Evolutionary conservation across 1,140 invertebrate species (phyloP).

Genomic region (Dreissena rostriformis): DNA sequence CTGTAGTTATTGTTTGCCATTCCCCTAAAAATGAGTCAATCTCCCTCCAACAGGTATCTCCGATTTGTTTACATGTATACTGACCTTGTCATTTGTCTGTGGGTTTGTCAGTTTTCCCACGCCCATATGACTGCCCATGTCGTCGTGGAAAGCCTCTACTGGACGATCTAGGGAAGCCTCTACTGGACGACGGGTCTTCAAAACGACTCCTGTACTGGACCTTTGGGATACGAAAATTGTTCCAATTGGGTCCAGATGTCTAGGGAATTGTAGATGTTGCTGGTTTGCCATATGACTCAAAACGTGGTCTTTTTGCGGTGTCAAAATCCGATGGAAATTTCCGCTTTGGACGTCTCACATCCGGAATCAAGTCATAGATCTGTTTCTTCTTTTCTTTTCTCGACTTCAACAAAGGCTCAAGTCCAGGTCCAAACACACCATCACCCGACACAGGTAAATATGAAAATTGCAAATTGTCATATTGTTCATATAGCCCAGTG

Average conservation of each 20-base stretch:
- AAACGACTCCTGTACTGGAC: not conserved
- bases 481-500: conserved; percentile 18
- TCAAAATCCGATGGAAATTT: not conserved
- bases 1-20: conserved; percentile 46
- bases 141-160: not conserved
- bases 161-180: not conserved
- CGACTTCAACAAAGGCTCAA: conserved; percentile 8
- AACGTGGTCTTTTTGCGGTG: not conserved
- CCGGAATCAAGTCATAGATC: conserved; percentile 31
- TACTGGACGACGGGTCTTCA: not conserved
- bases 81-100: not conserved
- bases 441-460: conserved; percentile 17
- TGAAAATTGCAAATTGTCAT: not conserved
- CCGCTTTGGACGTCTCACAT: conserved; percentile 27
- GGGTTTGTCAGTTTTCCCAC: not conserved
- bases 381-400: conserved; percentile 35
- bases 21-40: conserved; percentile 4
- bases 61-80: not conserved
- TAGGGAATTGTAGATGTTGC: not conserved
- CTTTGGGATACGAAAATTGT: conserved; percentile 36
- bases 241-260: not conserved
- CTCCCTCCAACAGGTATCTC: conserved; percentile 42
- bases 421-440: conserved; percentile 25
- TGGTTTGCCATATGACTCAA: conserved; percentile 5
- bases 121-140: not conserved